Percentiles rank a stretch among this genome's conserved stretches.
Evolutionary conservation across 2,888 invertebrate genomes (phyloP).

Genomic region (Caenorhabditis angaria): DNA sequence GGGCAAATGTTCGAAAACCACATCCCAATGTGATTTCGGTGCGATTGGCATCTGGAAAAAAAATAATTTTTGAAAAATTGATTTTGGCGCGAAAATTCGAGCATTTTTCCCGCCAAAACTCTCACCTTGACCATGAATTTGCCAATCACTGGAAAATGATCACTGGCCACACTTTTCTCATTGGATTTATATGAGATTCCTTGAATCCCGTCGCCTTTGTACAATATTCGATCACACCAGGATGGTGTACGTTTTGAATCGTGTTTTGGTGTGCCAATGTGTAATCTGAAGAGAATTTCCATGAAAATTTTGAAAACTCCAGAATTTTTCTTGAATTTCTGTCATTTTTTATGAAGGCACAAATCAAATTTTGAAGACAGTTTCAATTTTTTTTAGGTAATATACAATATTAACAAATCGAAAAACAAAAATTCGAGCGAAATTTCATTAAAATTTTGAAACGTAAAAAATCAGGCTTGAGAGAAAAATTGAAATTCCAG

Average conservation of each 20-base stretch:
- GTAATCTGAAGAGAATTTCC: slow-evolving; percentile 10
- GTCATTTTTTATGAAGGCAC: no score
- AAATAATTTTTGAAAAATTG: not conserved
- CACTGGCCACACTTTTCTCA: slow-evolving; percentile 47
- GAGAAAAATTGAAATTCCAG: no score
- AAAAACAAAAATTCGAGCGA: no score
- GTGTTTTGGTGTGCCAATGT: slow-evolving; percentile 84
- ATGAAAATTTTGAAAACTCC: not conserved
- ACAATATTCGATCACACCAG: slow-evolving; percentile 95
- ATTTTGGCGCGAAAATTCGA: slow-evolving; percentile 6
- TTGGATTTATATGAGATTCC: slow-evolving; percentile 44
- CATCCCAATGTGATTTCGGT: slow-evolving; percentile 41
- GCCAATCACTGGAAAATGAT: slow-evolving; percentile 64
- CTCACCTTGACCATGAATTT: slow-evolving; percentile 35
- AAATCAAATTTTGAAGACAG: not conserved
- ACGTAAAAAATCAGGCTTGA: no score
- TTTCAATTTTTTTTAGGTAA: no score
- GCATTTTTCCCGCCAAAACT: no score
- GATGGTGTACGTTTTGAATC: slow-evolving; percentile 93
- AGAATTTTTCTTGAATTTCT: no score
- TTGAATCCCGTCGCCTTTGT: slow-evolving; percentile 78
- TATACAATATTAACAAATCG: no score
- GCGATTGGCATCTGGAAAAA: slow-evolving; percentile 24
- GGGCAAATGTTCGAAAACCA: slow-evolving; percentile 52
- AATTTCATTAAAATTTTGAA: no score